Conservation (phyloP, 2,888 invertebrate species). For the Terebella lapidaria region DNA sequence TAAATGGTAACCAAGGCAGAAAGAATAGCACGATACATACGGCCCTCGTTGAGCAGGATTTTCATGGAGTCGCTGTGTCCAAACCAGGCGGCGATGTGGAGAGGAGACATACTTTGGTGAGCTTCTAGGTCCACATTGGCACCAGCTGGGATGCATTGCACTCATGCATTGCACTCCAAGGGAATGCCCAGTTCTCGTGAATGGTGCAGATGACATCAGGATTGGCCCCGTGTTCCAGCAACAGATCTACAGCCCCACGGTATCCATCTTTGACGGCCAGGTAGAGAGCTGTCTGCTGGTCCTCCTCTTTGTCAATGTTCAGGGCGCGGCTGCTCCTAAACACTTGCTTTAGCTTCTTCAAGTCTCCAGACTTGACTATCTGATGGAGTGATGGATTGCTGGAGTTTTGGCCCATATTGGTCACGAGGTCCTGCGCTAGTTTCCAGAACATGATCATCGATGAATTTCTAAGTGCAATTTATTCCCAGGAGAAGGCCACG, state of each 20-base stretch:
- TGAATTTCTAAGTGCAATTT: too few relatives aligned
- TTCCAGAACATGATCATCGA: too few relatives aligned
- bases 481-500: too few relatives aligned
- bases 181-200: slow-evolving; percentile 2
- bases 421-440: too few relatives aligned
- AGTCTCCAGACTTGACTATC: too few relatives aligned
- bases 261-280: slow-evolving; percentile 2
- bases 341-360: too few relatives aligned
- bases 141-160: background rate
- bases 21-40: too few relatives aligned
- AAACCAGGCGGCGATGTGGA: slow-evolving; percentile 16
- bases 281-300: slow-evolving; percentile 6
- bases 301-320: background rate
- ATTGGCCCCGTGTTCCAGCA: slow-evolving; percentile 9
- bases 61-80: slow-evolving; percentile 4
- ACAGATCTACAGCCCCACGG: slow-evolving; percentile 1
- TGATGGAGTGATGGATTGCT: too few relatives aligned
- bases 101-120: slow-evolving; percentile 16
- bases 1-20: too few relatives aligned
- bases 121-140: slow-evolving; percentile 9
- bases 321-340: too few relatives aligned
- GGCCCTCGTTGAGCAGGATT: too few relatives aligned
- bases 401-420: too few relatives aligned
- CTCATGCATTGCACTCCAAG: slow-evolving; percentile 13
- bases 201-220: slow-evolving; percentile 10